Percentiles rank a stretch among this genome's conserved stretches.
Conservation (phyloP, 2,113 vertebrate genomes). For the Promerops cafer region DNA sequence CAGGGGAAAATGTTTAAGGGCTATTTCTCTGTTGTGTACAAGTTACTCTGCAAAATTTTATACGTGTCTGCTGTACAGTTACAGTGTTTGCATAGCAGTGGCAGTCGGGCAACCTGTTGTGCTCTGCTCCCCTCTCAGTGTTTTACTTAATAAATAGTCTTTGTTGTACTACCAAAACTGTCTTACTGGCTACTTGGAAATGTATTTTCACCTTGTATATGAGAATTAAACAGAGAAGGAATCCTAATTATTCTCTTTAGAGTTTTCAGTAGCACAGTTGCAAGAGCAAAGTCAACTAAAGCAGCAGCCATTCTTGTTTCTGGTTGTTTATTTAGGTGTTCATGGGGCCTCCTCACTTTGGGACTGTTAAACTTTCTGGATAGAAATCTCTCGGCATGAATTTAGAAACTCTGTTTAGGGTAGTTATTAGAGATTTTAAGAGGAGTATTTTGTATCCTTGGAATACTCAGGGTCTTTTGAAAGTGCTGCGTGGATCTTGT, state of each 20-base stretch:
- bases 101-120: not conserved
- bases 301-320: not conserved
- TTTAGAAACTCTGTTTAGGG: not conserved
- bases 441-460: not conserved
- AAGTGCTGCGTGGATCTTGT: fast-evolving
- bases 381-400: not conserved
- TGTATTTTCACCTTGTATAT: not conserved
- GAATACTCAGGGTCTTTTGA: not conserved
- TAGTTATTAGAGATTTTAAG: not conserved
- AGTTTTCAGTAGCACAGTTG: not conserved
- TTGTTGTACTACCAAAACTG: not conserved
- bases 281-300: not conserved
- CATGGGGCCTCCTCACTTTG: fast-evolving
- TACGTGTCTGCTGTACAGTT: not conserved
- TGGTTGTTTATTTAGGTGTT: not conserved
- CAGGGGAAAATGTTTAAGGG: not conserved
- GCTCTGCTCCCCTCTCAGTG: not conserved
- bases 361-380: not conserved
- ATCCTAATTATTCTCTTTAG: not conserved
- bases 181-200: not conserved
- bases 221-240: not conserved
- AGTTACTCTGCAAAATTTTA: not conserved
- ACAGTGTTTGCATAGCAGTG: not conserved
- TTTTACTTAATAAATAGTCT: not conserved
- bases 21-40: fast-evolving